Evolutionary conservation across 1,140 invertebrate species (phyloP).

Genomic region (Pollicipes pollicipes): DNA sequence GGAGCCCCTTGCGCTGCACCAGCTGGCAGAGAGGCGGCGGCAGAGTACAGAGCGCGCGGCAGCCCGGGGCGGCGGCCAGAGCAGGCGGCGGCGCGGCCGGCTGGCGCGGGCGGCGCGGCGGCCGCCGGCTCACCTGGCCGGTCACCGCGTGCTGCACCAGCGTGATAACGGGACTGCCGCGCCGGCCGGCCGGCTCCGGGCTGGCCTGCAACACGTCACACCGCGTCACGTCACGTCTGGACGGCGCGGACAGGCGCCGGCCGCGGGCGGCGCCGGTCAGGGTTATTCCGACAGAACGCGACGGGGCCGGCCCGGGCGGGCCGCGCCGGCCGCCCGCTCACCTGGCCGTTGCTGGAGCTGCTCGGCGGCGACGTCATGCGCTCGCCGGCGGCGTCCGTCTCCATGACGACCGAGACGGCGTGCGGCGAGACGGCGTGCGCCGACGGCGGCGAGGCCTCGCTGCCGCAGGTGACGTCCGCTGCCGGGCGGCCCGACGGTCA

Average conservation of each 20-base stretch:
- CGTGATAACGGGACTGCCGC: no score
- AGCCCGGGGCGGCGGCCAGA: background rate
- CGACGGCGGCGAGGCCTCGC: constrained; percentile 38
- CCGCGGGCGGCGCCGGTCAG: constrained; percentile 15
- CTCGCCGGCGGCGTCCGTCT: constrained; percentile 28
- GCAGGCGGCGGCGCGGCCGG: constrained; percentile 19
- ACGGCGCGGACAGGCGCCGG: constrained; percentile 10
- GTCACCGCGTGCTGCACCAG: constrained; percentile 13
- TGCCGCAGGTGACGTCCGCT: constrained; percentile 33
- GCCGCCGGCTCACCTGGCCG: constrained; percentile 20
- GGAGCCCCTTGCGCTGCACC: no score
- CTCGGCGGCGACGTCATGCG: constrained; percentile 13
- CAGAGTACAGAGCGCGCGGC: background rate
- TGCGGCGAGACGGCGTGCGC: constrained; percentile 30
- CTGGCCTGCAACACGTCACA: constrained; percentile 7
- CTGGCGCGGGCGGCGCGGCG: constrained; percentile 20
- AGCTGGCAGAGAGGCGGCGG: no score
- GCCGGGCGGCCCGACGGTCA: no score
- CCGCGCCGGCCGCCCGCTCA: constrained; percentile 21
- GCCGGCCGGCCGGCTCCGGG: no score
- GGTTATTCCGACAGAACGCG: constrained; percentile 17
- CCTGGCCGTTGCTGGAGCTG: constrained; percentile 17
- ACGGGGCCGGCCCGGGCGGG: no score
- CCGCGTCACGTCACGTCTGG: no score
- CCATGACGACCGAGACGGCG: background rate